phyloP scores from a whole-genome alignment of 1,140 invertebrate genomes.

The Neodiprion fabricii region DNA sequence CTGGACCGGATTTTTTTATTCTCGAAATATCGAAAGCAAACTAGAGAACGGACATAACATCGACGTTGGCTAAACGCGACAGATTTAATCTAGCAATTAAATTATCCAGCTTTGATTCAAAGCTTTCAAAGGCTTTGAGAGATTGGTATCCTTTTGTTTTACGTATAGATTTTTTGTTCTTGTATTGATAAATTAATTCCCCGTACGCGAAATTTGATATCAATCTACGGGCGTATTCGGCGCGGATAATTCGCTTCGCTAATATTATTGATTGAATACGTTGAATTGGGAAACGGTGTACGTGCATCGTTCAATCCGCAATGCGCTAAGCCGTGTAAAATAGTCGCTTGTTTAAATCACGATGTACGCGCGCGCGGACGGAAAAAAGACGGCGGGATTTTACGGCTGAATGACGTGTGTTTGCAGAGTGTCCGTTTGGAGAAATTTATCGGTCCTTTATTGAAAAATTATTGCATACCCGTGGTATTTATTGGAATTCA shows the following conservation, averaged over 20 bases:
- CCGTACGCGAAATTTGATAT: neutral
- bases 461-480: conserved; percentile 27
- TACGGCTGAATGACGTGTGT: neutral
- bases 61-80: neutral
- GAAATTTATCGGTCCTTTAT: conserved; percentile 31
- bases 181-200: neutral
- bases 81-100: neutral
- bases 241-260: neutral
- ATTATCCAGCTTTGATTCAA: neutral
- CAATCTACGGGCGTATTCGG: neutral
- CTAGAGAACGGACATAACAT: neutral
- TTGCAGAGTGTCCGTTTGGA: conserved; percentile 28
- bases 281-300: too few relatives aligned
- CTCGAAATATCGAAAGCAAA: neutral
- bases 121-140: neutral
- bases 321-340: too few relatives aligned
- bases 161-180: too few relatives aligned
- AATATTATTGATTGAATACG: neutral
- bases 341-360: too few relatives aligned
- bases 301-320: too few relatives aligned
- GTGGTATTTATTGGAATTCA: conserved; percentile 36
- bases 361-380: too few relatives aligned
- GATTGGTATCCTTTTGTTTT: neutral
- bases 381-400: too few relatives aligned
- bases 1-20: neutral